Evolutionary conservation across 2,888 invertebrate genomes (phyloP).

Genomic region (Helobdella robusta): DNA sequence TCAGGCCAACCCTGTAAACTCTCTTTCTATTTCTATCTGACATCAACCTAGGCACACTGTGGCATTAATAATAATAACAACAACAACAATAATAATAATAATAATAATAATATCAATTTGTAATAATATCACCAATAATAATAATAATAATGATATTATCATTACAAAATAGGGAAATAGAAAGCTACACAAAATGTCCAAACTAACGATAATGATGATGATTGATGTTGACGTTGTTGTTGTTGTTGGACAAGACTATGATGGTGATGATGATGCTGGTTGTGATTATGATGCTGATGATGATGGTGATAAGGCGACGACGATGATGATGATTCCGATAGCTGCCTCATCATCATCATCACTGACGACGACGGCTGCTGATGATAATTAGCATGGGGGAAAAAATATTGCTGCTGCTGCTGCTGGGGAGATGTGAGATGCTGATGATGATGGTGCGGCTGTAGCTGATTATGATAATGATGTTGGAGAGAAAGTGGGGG

Average conservation of each 20-base stretch:
- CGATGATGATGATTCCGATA: background rate
- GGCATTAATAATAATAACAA: no score
- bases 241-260: constrained; percentile 5
- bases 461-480: background rate
- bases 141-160: no score
- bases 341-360: no score
- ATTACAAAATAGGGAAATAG: no score
- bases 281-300: background rate
- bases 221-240: background rate
- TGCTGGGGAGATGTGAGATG: background rate
- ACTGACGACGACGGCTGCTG: background rate
- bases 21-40: constrained; percentile 58
- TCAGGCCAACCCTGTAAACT: constrained; percentile 91
- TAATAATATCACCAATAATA: no score
- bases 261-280: background rate
- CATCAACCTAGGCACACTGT: constrained; percentile 25
- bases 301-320: background rate
- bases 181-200: no score
- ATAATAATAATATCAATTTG: no score
- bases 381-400: background rate
- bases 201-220: no score
- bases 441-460: background rate
- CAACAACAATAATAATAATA: no score
- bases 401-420: background rate
- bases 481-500: no score